phyloP scores from a whole-genome alignment of 2,888 invertebrate species.

The Lapara coniferarum region DNA sequence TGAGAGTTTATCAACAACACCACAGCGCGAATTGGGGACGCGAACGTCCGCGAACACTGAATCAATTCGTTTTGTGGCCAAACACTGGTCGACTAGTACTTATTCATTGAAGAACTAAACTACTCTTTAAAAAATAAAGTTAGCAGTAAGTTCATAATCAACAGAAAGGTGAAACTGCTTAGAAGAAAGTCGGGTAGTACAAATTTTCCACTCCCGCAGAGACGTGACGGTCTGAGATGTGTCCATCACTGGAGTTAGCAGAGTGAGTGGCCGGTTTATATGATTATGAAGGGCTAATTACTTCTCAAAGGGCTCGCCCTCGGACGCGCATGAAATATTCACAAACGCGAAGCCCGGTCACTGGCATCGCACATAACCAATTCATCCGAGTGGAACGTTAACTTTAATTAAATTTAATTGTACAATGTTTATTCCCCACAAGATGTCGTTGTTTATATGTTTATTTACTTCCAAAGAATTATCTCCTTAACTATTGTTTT shows the following conservation, averaged over 20 bases:
- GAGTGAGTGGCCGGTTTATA: constrained; percentile 28
- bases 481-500: too few species aligned
- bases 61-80: too few species aligned
- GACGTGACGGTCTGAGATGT: background rate
- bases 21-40: background rate
- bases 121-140: too few species aligned
- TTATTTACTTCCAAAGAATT: too few species aligned
- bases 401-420: background rate
- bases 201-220: background rate
- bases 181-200: background rate
- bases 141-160: too few species aligned
- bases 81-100: too few species aligned
- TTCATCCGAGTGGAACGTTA: constrained; percentile 2
- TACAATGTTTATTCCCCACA: background rate
- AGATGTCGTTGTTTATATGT: background rate
- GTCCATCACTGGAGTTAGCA: background rate
- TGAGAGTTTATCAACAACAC: constrained; percentile 2
- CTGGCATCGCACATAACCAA: constrained; percentile 18
- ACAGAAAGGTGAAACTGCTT: too few species aligned
- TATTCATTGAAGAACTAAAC: too few species aligned
- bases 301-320: constrained; percentile 36
- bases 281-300: constrained; percentile 43
- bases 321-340: constrained; percentile 29
- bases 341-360: constrained; percentile 6
- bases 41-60: constrained; percentile 6